phyloP scores from a whole-genome alignment of 2,113 vertebrate species.

The Clupea harengus region DNA sequence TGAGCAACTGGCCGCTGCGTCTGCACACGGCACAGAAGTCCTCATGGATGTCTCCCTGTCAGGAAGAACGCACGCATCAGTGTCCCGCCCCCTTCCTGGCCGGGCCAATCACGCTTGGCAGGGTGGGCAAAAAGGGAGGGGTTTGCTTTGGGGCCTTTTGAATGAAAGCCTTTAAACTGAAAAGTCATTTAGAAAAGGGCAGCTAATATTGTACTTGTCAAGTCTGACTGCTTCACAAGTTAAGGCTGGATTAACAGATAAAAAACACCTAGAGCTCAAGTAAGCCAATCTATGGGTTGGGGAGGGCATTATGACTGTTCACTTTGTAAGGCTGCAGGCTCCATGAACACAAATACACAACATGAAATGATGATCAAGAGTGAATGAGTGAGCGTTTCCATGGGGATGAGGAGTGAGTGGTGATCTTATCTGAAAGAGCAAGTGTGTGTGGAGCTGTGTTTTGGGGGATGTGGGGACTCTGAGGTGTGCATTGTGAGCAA shows the following conservation, averaged over 20 bases:
- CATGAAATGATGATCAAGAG: constrained; percentile 53
- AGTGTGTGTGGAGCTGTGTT: neutral
- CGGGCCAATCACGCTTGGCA: constrained; percentile 52
- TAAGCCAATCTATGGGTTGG: neutral
- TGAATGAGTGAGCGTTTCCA: neutral
- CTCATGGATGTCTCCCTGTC: constrained; percentile 98
- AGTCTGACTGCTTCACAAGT: neutral
- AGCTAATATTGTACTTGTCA: neutral
- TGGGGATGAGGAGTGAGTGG: neutral
- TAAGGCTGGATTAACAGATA: neutral
- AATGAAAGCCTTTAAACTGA: neutral
- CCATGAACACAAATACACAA: constrained; percentile 37
- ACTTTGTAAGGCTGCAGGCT: constrained; percentile 73
- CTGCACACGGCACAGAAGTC: constrained; percentile 99
- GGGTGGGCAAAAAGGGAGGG: constrained; percentile 45
- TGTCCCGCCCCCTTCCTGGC: constrained; percentile 61
- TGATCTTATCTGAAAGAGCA: neutral
- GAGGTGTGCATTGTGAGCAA: neutral
- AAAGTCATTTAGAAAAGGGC: neutral
- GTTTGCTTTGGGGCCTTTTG: neutral
- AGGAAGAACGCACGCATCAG: constrained; percentile 82
- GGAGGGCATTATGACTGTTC: constrained; percentile 63
- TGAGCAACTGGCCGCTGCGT: constrained; percentile 98
- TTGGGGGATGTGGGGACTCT: no score
- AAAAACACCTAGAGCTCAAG: neutral